Conservation (phyloP, 2,797 vertebrate species). For the Dallia pectoralis region DNA sequence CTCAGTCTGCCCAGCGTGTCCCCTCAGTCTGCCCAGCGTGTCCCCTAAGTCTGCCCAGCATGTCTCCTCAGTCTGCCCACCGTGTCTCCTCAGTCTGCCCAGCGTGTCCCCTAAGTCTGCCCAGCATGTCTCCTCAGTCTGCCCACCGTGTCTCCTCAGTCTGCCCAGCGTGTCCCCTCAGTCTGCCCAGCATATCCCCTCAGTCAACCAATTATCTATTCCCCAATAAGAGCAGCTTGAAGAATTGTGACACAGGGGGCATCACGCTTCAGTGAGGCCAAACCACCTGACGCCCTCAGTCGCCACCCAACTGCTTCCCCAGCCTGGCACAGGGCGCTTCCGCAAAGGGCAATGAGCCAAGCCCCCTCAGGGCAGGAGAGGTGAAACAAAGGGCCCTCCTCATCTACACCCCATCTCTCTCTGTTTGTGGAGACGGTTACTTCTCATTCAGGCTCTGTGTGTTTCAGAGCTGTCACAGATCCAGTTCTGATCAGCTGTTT, state of each 20-base stretch:
- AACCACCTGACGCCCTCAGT: neutral
- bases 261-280: neutral
- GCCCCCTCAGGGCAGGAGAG: neutral
- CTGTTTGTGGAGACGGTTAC: neutral
- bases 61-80: no score
- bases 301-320: neutral
- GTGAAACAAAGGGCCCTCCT: neutral
- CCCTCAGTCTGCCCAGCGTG: neutral
- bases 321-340: neutral
- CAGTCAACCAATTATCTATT: no score
- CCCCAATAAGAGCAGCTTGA: neutral
- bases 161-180: neutral
- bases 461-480: neutral
- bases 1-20: neutral
- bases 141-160: no score
- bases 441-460: neutral
- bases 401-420: neutral
- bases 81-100: neutral
- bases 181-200: neutral
- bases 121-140: neutral
- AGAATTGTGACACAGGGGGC: neutral
- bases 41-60: neutral
- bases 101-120: no score
- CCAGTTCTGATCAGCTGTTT: conserved; percentile 3
- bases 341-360: neutral